phyloP scores from a whole-genome alignment of 2,113 vertebrate genomes.

The Entomyzon cyanotis region DNA sequence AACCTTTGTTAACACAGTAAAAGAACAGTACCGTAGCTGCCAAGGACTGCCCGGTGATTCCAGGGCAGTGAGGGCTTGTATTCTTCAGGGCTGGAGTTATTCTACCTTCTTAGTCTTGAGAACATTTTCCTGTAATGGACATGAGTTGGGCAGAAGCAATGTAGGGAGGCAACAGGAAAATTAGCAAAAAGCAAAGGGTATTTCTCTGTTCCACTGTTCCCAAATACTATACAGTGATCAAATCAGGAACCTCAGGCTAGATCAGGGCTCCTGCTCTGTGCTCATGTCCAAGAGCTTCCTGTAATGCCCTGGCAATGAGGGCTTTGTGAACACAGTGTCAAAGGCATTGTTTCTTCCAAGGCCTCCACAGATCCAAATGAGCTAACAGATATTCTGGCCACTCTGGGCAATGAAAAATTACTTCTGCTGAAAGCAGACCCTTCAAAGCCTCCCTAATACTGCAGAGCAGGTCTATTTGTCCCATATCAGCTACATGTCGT shows the following conservation, averaged over 20 bases:
- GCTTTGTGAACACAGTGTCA: neutral
- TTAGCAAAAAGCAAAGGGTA: neutral
- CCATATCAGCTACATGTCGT: neutral
- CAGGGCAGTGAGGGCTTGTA: neutral
- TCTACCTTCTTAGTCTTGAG: neutral
- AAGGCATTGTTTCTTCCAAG: neutral
- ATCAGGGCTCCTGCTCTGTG: neutral
- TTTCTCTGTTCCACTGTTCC: neutral
- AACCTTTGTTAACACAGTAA: neutral
- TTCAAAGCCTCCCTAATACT: neutral
- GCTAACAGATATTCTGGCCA: neutral
- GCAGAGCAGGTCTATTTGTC: neutral
- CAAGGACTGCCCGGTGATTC: neutral
- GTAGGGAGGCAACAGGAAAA: neutral
- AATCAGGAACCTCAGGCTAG: neutral
- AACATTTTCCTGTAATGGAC: neutral
- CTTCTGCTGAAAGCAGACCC: neutral
- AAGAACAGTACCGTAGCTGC: accelerated
- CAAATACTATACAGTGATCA: neutral
- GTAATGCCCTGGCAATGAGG: neutral
- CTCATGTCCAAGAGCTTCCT: neutral
- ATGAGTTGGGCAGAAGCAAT: neutral
- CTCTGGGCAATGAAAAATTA: neutral
- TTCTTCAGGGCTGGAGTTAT: neutral
- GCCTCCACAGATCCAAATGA: neutral